These are phyloP conservation scores for Monodelphis domestica DNA, from an alignment of 2,797 vertebrate genomes.

Conservation along the genomic window DNA sequence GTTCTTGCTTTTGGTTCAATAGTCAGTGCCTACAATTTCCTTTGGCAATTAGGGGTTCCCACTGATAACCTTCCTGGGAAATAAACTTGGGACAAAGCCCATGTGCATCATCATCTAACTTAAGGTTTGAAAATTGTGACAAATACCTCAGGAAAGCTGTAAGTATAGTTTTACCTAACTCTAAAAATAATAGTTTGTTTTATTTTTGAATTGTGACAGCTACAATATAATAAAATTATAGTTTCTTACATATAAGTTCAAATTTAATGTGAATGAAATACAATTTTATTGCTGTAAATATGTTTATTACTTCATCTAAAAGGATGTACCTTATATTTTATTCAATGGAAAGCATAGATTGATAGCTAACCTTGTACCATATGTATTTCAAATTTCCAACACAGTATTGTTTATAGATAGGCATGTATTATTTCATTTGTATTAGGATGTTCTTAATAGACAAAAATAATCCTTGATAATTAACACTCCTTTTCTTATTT, in stretches of 20 bases:
- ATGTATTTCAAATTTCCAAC: background rate
- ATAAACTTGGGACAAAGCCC: background rate
- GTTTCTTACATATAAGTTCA: background rate
- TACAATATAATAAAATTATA: background rate
- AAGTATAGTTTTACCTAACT: background rate
- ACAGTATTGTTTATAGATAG: background rate
- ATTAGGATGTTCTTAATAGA: background rate
- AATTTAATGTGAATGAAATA: background rate
- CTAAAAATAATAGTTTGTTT: background rate
- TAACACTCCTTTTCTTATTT: background rate
- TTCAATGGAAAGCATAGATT: background rate
- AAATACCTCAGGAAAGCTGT: background rate
- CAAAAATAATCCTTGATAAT: background rate
- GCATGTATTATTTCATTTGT: background rate
- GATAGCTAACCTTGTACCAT: background rate
- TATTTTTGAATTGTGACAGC: background rate
- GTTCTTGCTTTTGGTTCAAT: background rate
- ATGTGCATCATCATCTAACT: background rate
- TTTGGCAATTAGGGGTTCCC: background rate
- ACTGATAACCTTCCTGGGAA: background rate
- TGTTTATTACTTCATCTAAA: background rate
- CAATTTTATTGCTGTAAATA: background rate
- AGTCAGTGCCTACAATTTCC: background rate
- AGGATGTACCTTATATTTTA: background rate
- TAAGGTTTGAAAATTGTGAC: background rate